phyloP scores from a whole-genome alignment of 2,888 invertebrate genomes.

The Sisyra nigra region DNA sequence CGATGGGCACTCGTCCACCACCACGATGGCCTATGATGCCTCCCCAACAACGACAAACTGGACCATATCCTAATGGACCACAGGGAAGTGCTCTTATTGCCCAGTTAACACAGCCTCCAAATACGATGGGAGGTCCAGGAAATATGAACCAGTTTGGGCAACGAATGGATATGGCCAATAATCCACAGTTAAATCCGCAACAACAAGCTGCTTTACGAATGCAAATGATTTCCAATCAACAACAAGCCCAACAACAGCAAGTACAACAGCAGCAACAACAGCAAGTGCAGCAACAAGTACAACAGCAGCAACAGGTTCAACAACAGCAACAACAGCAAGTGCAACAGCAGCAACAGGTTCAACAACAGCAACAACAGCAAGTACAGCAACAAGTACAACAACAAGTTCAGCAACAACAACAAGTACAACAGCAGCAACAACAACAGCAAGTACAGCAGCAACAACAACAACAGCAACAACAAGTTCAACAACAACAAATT shows the following conservation, averaged over 20 bases:
- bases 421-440: constrained; percentile 12
- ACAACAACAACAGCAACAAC: constrained; percentile 11
- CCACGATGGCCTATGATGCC: constrained; percentile 48
- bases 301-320: constrained; percentile 12
- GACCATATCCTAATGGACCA: constrained; percentile 17
- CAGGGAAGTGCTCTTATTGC: constrained; percentile 38
- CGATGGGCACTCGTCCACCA: constrained; percentile 30
- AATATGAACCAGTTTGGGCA: constrained; percentile 31
- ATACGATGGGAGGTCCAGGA: constrained; percentile 26
- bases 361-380: constrained; percentile 13
- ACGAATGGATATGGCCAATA: constrained; percentile 22
- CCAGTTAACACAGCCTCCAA: constrained; percentile 38
- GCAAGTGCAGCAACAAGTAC: constrained; percentile 14
- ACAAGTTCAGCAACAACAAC: constrained; percentile 16
- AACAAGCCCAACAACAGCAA: constrained; percentile 17
- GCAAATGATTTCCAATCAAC: constrained; percentile 13
- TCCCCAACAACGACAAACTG: constrained; percentile 29
- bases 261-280: constrained; percentile 16
- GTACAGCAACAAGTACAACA: constrained; percentile 14
- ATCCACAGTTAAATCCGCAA: constrained; percentile 21
- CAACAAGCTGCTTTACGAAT: constrained; percentile 14
- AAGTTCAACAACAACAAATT: constrained; percentile 9
- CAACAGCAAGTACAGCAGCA: constrained; percentile 14
- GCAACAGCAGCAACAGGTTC: constrained; percentile 16
- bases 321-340: constrained; percentile 17